Conservation (phyloP, 2,888 invertebrate species). For the Tryphoninae sp. region DNA sequence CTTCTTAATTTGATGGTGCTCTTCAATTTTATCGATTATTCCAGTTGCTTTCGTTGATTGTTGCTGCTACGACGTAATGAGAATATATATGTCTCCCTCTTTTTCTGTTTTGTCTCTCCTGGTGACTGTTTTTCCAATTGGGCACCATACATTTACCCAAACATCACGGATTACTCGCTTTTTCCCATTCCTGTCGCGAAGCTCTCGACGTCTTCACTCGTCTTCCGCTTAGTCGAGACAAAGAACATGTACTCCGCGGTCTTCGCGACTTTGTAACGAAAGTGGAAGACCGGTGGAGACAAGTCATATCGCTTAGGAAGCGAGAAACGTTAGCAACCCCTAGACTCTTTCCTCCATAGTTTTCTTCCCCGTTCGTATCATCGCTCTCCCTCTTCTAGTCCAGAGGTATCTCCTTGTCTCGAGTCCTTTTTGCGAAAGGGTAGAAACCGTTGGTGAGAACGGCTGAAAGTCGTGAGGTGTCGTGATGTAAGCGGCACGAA, state of each 20-base stretch:
- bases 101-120: background rate
- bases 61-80: background rate
- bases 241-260: conserved; percentile 15
- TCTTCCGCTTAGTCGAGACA: conserved; percentile 12
- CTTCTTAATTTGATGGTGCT: conserved; percentile 16
- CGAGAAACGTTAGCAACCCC: conserved; percentile 47
- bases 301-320: conserved; percentile 43
- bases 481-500: conserved; percentile 50
- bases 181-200: conserved; percentile 49
- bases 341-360: conserved; percentile 24
- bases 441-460: conserved; percentile 36
- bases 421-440: conserved; percentile 44
- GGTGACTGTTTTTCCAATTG: background rate
- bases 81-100: background rate
- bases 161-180: conserved; percentile 8
- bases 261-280: conserved; percentile 14
- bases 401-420: background rate
- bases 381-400: conserved; percentile 17
- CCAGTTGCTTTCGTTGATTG: conserved; percentile 15
- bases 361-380: conserved; percentile 14
- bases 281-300: conserved; percentile 37
- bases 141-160: background rate
- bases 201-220: conserved; percentile 25
- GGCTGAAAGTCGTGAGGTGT: conserved; percentile 46
- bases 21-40: conserved; percentile 41